phyloP scores from a whole-genome alignment of 1,140 invertebrate genomes.

The Caenorhabditis tropicalis region DNA sequence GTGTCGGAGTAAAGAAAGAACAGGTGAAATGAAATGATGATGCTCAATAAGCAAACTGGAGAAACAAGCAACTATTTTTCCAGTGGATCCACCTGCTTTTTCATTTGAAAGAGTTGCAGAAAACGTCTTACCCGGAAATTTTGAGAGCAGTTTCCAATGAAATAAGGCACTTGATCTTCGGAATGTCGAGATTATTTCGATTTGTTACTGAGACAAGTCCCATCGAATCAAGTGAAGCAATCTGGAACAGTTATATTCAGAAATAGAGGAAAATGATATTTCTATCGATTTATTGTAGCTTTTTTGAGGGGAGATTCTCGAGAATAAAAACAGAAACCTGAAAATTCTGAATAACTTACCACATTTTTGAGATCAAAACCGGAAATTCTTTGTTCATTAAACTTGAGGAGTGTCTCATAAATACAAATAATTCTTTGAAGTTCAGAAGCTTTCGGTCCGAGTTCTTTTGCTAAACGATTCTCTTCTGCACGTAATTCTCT shows the following conservation, averaged over 20 bases:
- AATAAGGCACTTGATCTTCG: slow-evolving; percentile 31
- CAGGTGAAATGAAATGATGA: neutral
- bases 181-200: slow-evolving; percentile 9
- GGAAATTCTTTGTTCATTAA: neutral
- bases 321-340: too few relatives aligned
- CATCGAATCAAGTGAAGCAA: slow-evolving; percentile 25
- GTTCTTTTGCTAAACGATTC: neutral
- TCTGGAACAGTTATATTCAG: neutral
- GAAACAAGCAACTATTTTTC: neutral
- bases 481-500: slow-evolving; percentile 15
- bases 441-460: slow-evolving; percentile 1
- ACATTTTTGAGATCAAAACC: slow-evolving; percentile 26
- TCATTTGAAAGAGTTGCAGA: neutral
- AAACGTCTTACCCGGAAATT: slow-evolving; percentile 1
- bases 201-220: neutral
- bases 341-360: too few relatives aligned
- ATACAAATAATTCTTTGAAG: slow-evolving; percentile 3
- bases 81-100: too few relatives aligned
- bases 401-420: neutral
- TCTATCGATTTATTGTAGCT: too few relatives aligned
- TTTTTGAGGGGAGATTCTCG: neutral
- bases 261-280: too few relatives aligned
- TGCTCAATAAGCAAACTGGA: neutral
- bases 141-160: slow-evolving; percentile 10
- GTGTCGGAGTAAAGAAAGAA: neutral